phyloP scores from a whole-genome alignment of 2,888 invertebrate genomes.

The Amphipyra tragopoginis region DNA sequence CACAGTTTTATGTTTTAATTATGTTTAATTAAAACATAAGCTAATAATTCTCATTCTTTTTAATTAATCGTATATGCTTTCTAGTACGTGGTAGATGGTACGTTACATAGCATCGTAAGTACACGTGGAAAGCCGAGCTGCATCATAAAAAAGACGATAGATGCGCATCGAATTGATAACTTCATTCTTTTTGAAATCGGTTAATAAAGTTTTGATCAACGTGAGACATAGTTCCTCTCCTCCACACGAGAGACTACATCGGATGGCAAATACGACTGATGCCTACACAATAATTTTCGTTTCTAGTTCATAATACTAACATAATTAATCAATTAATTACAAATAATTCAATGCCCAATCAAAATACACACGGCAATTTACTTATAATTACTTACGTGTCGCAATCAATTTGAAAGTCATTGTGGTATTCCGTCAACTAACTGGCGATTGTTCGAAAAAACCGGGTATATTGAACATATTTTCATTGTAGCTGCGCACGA shows the following conservation, averaged over 20 bases:
- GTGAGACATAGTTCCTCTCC: not conserved
- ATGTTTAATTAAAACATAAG: too few species aligned
- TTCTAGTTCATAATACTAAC: not conserved
- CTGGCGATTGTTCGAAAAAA: conserved; percentile 34
- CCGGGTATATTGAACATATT: conserved; percentile 24
- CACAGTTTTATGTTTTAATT: too few species aligned
- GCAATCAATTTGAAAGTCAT: conserved; percentile 34
- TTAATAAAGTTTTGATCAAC: not conserved
- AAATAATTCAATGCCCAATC: conserved; percentile 5
- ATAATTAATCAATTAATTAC: conserved; percentile 6
- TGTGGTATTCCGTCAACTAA: conserved; percentile 30
- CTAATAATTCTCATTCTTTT: too few species aligned
- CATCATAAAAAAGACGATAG: too few species aligned
- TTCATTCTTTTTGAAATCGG: too few species aligned
- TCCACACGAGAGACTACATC: not conserved
- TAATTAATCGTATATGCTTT: too few species aligned
- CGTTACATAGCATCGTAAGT: too few species aligned
- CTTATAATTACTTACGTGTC: conserved; percentile 25
- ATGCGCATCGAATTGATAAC: too few species aligned
- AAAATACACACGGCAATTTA: conserved; percentile 10
- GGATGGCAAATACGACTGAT: conserved; percentile 1
- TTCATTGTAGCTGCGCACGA: conserved; percentile 35
- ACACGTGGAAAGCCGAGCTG: too few species aligned
- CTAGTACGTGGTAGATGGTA: too few species aligned
- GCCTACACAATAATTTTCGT: not conserved